These are phyloP conservation scores for Ypsolopha scabrella DNA, from an alignment of 2,888 invertebrate species.

Conservation along the genomic window DNA sequence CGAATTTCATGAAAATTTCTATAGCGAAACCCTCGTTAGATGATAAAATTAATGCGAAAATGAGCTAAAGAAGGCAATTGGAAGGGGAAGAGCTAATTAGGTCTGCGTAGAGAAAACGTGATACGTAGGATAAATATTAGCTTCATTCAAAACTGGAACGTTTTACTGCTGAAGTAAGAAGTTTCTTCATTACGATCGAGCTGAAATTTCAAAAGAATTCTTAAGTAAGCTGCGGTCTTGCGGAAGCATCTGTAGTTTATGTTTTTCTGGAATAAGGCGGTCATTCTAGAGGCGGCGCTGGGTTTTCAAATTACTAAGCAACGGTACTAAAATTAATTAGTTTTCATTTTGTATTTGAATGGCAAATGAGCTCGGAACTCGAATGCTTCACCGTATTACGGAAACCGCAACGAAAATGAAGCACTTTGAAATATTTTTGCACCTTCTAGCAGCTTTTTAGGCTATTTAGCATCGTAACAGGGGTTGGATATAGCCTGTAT, in stretches of 20 bases:
- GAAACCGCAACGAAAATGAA: background rate
- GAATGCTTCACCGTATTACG: too few species aligned
- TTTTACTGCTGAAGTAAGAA: background rate
- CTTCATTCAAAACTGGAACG: background rate
- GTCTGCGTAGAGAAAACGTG: constrained; percentile 11
- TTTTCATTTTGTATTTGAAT: too few species aligned
- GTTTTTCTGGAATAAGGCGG: too few species aligned
- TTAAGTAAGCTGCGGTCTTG: too few species aligned
- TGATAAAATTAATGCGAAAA: constrained; percentile 26
- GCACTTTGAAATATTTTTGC: background rate
- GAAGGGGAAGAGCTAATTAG: constrained; percentile 24
- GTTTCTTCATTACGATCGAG: background rate
- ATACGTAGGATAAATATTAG: constrained; percentile 13
- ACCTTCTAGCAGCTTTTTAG: constrained; percentile 32
- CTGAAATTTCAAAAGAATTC: too few species aligned
- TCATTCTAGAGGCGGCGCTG: too few species aligned
- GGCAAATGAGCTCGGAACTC: too few species aligned
- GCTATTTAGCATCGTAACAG: constrained; percentile 49
- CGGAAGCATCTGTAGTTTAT: too few species aligned
- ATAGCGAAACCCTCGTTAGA: constrained; percentile 17
- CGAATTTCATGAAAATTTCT: too few species aligned
- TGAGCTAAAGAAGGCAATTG: constrained; percentile 19
- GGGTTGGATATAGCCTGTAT: constrained; percentile 20
- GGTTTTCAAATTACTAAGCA: too few species aligned
- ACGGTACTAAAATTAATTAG: too few species aligned